Conservation (phyloP, 2,888 invertebrate species). For the Ceramica pisi region DNA sequence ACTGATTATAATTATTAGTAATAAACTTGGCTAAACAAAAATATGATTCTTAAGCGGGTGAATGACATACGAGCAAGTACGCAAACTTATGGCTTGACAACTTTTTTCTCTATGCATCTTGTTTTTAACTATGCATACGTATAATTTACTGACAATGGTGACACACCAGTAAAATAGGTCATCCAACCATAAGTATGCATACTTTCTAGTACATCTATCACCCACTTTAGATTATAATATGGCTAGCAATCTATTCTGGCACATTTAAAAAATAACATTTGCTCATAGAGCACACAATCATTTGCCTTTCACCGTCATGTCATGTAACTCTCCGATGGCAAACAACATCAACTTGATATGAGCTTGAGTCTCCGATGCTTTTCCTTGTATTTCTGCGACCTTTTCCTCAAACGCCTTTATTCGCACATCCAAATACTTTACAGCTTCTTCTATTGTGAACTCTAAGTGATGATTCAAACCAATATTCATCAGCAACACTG, state of each 20-base stretch:
- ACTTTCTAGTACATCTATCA: too few relatives aligned
- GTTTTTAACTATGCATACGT: too few relatives aligned
- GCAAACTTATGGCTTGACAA: too few relatives aligned
- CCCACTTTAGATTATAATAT: not conserved
- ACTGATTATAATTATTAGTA: not conserved
- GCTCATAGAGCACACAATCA: slow-evolving; percentile 12
- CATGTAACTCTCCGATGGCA: slow-evolving; percentile 92
- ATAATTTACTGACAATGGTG: too few relatives aligned
- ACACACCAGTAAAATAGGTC: too few relatives aligned
- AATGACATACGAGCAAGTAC: too few relatives aligned
- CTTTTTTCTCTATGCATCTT: too few relatives aligned
- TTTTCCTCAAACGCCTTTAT: slow-evolving; percentile 92
- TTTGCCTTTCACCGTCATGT: slow-evolving; percentile 50
- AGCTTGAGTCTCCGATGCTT: slow-evolving; percentile 93
- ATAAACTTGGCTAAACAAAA: too few relatives aligned
- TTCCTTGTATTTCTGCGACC: slow-evolving; percentile 91
- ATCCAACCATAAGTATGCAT: too few relatives aligned
- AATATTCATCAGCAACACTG: slow-evolving; percentile 93
- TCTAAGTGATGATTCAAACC: slow-evolving; percentile 95
- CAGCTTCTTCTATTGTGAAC: slow-evolving; percentile 93
- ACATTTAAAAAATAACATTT: not conserved
- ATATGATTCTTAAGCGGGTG: too few relatives aligned
- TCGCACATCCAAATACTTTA: slow-evolving; percentile 93
- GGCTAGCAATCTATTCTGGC: slow-evolving; percentile 13
- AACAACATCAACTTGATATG: slow-evolving; percentile 95